Evolutionary conservation across 2,888 invertebrate species (phyloP), one percentile per base, ranked within the genome.

Genomic region (Callimorpha dominula): DNA sequence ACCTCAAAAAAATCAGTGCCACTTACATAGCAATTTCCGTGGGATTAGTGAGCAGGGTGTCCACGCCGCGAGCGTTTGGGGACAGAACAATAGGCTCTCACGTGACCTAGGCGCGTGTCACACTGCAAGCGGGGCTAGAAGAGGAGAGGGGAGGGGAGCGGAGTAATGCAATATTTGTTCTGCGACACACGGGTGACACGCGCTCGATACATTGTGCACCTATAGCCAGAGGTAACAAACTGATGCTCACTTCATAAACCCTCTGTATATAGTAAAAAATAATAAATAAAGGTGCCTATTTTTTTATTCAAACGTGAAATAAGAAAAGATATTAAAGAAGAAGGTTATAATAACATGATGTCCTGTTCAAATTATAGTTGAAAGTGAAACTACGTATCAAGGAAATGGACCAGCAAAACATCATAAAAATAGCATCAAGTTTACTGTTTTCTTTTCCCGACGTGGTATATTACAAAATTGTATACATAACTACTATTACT

Each of bases 121-220:
- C 75, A 82, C 80, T 84, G 73, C 77, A 72, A 68, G 75, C 68
- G 78, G 77, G 54, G 75, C 73, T 75, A 70, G 60, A 76, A 5
- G 78, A 74, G 80, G 79, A 65, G 75, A 40, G 80, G 81, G 81
- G 78, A 76, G 80, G 75, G 79, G 86, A 46, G 73, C 42, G 14
- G 43, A 60, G 92, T 91, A 94, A 93, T 92, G 95, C 92, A 93
- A 94, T 95, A 94, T 95, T 95, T 95, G 95, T 92, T 92, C 94
- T 88, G 91, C 81, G 94, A 94, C 94, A 93, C 94, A 94, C 94
- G 94, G 91, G 93, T 89, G 94, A 94, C 94, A 94, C 95, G 92
- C 94, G 95, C 85, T 73, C 75, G 81, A 79, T 81, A 90, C 86
- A 90, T 92, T 91, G 91, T 93, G 89, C 92, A 93, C 92, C 91